phyloP scores from a whole-genome alignment of 2,888 invertebrate genomes.

The Brachyopa scutellaris region DNA sequence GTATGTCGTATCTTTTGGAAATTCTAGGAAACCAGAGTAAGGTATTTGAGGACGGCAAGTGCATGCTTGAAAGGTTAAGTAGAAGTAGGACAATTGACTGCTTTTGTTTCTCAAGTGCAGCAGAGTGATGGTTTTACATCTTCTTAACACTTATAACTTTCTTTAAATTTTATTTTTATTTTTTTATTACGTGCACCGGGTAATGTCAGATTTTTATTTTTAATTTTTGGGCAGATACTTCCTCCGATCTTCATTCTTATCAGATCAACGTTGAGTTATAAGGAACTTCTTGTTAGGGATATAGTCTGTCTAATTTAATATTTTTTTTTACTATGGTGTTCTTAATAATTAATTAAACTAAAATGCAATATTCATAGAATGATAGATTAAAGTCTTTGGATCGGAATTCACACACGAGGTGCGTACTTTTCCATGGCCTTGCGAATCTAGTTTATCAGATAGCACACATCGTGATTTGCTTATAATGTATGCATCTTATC shows the following conservation, averaged over 20 bases:
- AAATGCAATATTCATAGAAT: too few species aligned
- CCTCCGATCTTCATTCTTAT: background rate
- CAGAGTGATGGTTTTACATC: constrained; percentile 20
- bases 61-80: constrained; percentile 52
- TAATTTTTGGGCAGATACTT: too few species aligned
- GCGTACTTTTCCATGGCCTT: too few species aligned
- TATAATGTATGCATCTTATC: background rate
- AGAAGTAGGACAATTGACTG: constrained; percentile 33
- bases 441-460: background rate
- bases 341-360: too few species aligned
- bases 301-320: too few species aligned
- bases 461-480: background rate
- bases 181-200: constrained; percentile 10
- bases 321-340: too few species aligned
- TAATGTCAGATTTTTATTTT: background rate
- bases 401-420: too few species aligned
- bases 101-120: constrained; percentile 28
- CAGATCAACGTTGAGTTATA: constrained; percentile 12
- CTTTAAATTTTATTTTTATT: background rate
- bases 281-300: too few species aligned
- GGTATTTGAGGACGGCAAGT: constrained; percentile 52
- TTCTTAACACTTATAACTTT: constrained; percentile 42
- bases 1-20: background rate
- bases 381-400: too few species aligned
- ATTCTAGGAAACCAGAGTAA: constrained; percentile 44